phyloP scores from a whole-genome alignment of 30 jellyfish, hydroid and myxozoan species.

The Pseudorhiza aurosa region DNA sequence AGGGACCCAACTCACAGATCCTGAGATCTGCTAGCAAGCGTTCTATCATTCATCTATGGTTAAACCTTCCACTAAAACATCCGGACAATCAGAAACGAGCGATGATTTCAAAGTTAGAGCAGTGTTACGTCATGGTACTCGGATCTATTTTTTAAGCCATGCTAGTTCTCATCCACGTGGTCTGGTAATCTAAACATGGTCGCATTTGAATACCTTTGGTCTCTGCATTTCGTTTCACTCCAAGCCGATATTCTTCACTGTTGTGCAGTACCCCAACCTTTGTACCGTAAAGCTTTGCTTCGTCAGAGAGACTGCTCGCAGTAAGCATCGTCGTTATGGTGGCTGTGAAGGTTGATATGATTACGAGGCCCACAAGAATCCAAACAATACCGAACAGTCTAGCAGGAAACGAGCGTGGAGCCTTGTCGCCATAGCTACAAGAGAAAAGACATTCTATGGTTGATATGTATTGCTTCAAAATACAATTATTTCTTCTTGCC shows the following conservation, averaged over 20 bases:
- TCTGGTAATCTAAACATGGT: no score
- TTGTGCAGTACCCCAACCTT: constrained; percentile 95
- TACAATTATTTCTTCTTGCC: no score
- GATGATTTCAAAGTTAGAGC: no score
- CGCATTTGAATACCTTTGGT: constrained; percentile 65
- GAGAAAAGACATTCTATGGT: neutral
- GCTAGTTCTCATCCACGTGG: no score
- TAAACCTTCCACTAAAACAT: no score
- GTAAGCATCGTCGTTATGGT: constrained; percentile 93
- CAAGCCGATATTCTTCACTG: constrained; percentile 94
- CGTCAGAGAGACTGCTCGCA: constrained; percentile 83
- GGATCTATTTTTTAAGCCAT: no score
- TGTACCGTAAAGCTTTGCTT: constrained; percentile 82
- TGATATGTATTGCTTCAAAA: no score
- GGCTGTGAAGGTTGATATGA: constrained; percentile 93
- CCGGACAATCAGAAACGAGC: no score
- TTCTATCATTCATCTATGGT: no score
- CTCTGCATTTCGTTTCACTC: constrained; percentile 94
- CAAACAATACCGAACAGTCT: constrained; percentile 86
- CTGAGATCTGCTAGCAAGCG: no score
- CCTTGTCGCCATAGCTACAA: constrained; percentile 90
- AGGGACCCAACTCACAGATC: no score
- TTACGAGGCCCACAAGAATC: constrained; percentile 90
- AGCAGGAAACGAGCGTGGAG: constrained; percentile 89
- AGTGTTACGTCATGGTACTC: no score